Evolutionary conservation across 2,113 vertebrate genomes (phyloP), one percentile per base, ranked within the genome.

Genomic region (Chloebia gouldiae): DNA sequence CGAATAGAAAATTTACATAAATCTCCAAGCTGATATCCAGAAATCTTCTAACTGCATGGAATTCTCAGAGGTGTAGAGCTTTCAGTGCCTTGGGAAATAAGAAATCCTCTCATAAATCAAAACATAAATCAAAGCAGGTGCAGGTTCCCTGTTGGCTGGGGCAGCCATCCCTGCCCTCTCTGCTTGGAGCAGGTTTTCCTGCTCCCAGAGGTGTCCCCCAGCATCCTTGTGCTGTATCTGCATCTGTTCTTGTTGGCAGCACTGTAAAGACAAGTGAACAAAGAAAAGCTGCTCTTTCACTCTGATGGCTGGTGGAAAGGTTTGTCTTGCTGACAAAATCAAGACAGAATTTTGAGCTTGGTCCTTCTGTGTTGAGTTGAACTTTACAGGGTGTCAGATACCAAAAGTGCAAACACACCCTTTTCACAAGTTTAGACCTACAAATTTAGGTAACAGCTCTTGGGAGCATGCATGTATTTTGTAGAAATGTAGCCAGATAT

Each of bases 311-410:
- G 82, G 45, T 56, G 22, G 31, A 81, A 73, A 25, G 20, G 15
- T 85, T 78, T 2, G 1, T 61, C 31, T 57, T 1, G 0, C 25
- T 0, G 1, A 21, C 33, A 63, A 83, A 72, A 80, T 27, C 1
- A 23, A n/a, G 50, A 8, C 17, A 40, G 63, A 65, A 45, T 78
- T 93, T 42, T 83, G 75, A 72, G 23, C 16, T 94, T 49, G 37
- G 14, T 19, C 19, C 6, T 45, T 76, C 25, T 35, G 12, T 13
- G 10, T 22, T 20, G 19, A 72, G 24, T 11, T 37, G 60, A 22
- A 18, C 12, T 90, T 90, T 76, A n/a, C 19, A 56, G 14, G 4
- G 8, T 45, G n/a, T 30, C 16, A 28, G 22, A 21, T 49, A 19
- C 27, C n/a, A 31, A 40, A 85, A 16, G 39, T 47, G 64, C 19